Evolutionary conservation across 1,140 invertebrate species (phyloP).

Genomic region (Drosophila baimaii): DNA sequence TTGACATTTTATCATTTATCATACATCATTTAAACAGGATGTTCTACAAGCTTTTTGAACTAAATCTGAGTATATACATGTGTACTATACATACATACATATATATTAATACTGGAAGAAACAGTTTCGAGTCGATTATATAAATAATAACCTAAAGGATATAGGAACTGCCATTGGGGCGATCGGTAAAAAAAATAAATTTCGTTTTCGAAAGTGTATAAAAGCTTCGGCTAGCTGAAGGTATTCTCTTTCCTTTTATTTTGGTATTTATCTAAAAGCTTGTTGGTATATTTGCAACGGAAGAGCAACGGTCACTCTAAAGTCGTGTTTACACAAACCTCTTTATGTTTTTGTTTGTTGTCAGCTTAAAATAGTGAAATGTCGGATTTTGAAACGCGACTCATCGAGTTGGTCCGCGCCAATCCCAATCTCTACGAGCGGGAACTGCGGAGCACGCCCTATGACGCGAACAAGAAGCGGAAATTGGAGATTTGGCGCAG

Average conservation of each 20-base stretch:
- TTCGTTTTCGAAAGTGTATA: neutral
- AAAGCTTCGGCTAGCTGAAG: neutral
- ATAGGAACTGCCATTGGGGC: no score
- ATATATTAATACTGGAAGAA: no score
- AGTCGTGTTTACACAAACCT: constrained; percentile 12
- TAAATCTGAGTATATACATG: no score
- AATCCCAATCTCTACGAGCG: constrained; percentile 66
- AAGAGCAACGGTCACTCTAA: constrained; percentile 5
- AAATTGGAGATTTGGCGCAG: constrained; percentile 67
- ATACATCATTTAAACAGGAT: no score
- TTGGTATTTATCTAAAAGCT: neutral
- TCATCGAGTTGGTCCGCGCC: constrained; percentile 63
- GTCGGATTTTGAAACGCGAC: constrained; percentile 58
- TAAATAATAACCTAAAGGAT: no score
- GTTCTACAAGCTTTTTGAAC: no score
- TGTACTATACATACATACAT: no score
- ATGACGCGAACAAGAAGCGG: constrained; percentile 46
- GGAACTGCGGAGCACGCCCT: constrained; percentile 57
- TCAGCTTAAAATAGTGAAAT: constrained; percentile 20
- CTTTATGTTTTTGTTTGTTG: constrained; percentile 30
- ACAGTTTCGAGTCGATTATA: no score
- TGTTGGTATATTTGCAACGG: neutral
- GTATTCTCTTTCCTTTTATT: neutral
- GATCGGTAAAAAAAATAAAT: no score
- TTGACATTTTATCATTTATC: no score